phyloP scores from a whole-genome alignment of 2,797 vertebrate genomes.

The Kryptopterus vitreolus region DNA sequence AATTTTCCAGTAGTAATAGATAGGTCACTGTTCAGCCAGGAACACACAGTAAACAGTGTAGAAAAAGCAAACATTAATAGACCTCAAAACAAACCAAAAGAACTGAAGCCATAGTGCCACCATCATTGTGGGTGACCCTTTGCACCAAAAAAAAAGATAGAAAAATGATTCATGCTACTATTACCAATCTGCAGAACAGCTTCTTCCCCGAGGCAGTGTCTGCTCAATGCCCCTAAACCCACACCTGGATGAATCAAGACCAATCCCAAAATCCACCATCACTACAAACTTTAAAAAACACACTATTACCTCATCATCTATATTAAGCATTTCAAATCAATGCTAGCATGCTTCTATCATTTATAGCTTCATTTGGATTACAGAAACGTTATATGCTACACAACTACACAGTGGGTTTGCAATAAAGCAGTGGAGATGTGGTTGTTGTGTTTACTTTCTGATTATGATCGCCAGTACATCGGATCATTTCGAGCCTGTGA shows the following conservation, averaged over 20 bases:
- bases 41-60: background rate
- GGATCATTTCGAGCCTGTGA: too few relatives aligned
- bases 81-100: background rate
- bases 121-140: background rate
- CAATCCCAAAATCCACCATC: background rate
- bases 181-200: background rate
- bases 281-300: background rate
- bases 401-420: too few relatives aligned
- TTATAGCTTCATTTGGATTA: too few relatives aligned
- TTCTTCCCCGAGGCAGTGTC: background rate
- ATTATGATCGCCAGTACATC: too few relatives aligned
- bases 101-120: background rate
- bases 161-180: background rate
- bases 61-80: background rate
- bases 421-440: too few relatives aligned
- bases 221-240: background rate
- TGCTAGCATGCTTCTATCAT: background rate
- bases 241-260: constrained; percentile 3
- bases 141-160: background rate
- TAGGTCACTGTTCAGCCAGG: background rate
- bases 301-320: background rate
- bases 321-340: background rate
- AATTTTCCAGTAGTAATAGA: constrained; percentile 14
- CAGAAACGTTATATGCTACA: too few relatives aligned
- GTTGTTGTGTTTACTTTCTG: too few relatives aligned